Base-by-base conservation (phyloP, 2,797 vertebrate genomes). In the Hemibagrus guttatus region DNA sequence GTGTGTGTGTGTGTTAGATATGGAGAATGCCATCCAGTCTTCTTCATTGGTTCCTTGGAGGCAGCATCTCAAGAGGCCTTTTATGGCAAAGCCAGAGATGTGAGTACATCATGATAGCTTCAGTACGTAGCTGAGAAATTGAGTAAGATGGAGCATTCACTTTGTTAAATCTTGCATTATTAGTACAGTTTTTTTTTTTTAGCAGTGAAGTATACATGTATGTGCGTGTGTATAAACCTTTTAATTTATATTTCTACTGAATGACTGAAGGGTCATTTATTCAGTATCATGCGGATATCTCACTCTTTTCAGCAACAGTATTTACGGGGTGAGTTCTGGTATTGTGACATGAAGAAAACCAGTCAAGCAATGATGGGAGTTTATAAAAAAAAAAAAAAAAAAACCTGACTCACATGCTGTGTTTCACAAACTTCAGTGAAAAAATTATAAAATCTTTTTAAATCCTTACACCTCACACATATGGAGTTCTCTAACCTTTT, bases 31-130 rank as follows among this genome's bases (percentile, higher is more conserved):
- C 98, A 99, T 95, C 98, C 98, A 66, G 98, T 99, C 94, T 99
- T 98, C 96, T 99, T 97, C 95, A 99, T 99, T 91, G 98, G 98
- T 84, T 96, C 98, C 89, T 95, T 99, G 96, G 98, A 99, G 95
- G 98, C 97, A 94, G 97, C 98, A 90, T 99, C 98, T 96, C 98
- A 99, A 96, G 98, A 99, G 96, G 97, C 98, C 94, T 99, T 99
- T 95, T 98, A 98, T 88, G 97, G 98, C 89, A 99, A 98, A 98
- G 98, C 98, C 92, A 97, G 98, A 97, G 98, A 99, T 95, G 98
- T 99, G 95, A 98, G 98, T 99, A 89, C 66, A 59, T 56, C 4
- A 4, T 68, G 21, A 69, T 58, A n/a, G 21, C 69, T 72, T 83
- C 11, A 83, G 72, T 6, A 56, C 54, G 17, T 13, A 54, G 19